Evolutionary conservation across 2,113 vertebrate species (phyloP).

Genomic region (Sula dactylatra): DNA sequence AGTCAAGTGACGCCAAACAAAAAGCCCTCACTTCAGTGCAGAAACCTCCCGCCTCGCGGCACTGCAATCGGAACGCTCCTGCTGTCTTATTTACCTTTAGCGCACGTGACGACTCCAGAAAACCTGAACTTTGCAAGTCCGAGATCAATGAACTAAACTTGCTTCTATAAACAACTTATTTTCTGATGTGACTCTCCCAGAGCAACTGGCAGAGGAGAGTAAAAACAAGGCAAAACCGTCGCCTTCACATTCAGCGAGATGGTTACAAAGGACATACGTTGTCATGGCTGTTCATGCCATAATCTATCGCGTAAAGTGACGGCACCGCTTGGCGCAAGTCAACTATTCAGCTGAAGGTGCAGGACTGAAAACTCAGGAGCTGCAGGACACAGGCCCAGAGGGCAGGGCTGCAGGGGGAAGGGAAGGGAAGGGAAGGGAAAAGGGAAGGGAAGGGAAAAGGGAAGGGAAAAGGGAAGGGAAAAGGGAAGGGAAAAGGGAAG

Average conservation of each 20-base stretch:
- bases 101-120: neutral
- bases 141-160: accelerated
- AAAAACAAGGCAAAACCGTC: accelerated
- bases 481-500: too few relatives aligned
- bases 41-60: neutral
- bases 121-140: neutral
- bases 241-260: accelerated
- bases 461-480: too few relatives aligned
- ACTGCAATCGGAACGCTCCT: accelerated
- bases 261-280: accelerated
- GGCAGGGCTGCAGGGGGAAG: neutral
- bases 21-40: accelerated
- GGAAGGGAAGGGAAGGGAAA: neutral
- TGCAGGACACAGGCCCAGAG: neutral
- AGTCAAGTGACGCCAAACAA: neutral
- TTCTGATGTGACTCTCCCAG: neutral
- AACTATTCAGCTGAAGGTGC: accelerated
- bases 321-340: neutral
- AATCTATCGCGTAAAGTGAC: accelerated
- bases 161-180: neutral
- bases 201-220: neutral
- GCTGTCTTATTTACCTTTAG: accelerated
- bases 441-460: too few relatives aligned
- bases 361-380: accelerated
- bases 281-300: accelerated